phyloP scores from a whole-genome alignment of 2,888 invertebrate species.

The Drosophila mulleri region DNA sequence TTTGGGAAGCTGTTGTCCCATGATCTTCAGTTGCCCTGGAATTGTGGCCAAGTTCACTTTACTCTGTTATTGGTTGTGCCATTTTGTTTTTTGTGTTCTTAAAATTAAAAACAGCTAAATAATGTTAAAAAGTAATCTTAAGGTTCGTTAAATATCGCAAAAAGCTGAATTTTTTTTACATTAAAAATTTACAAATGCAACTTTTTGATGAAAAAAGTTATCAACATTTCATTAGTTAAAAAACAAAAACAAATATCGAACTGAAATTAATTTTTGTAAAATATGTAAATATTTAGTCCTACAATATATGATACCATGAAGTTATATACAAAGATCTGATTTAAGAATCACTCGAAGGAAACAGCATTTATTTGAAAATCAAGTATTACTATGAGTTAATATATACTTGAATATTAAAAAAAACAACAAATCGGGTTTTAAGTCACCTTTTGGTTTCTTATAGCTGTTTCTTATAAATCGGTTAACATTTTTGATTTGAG shows the following conservation, averaged over 20 bases:
- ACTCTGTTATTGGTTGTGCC: constrained; percentile 16
- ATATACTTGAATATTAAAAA: neutral
- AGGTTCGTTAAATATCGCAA: constrained; percentile 37
- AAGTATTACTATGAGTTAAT: neutral
- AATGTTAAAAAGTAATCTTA: constrained; percentile 38
- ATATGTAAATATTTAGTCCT: too few relatives aligned
- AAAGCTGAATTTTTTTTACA: neutral
- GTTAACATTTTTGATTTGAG: neutral
- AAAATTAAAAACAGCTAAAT: neutral
- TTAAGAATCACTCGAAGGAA: neutral
- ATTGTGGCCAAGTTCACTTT: constrained; percentile 69
- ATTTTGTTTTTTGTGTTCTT: constrained; percentile 28
- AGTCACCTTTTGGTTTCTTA: neutral
- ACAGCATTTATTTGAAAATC: neutral
- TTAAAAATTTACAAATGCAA: neutral
- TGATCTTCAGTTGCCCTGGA: constrained; percentile 54
- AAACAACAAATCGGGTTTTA: too few relatives aligned
- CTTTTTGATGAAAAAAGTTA: neutral
- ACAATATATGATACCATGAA: neutral
- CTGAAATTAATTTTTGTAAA: neutral
- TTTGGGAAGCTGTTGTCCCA: constrained; percentile 33
- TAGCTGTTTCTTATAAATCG: neutral
- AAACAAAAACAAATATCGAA: neutral
- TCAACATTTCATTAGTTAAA: neutral
- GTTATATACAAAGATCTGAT: neutral